Conservation (phyloP, 2,797 vertebrate species). For the Lophotriccus pileatus region DNA sequence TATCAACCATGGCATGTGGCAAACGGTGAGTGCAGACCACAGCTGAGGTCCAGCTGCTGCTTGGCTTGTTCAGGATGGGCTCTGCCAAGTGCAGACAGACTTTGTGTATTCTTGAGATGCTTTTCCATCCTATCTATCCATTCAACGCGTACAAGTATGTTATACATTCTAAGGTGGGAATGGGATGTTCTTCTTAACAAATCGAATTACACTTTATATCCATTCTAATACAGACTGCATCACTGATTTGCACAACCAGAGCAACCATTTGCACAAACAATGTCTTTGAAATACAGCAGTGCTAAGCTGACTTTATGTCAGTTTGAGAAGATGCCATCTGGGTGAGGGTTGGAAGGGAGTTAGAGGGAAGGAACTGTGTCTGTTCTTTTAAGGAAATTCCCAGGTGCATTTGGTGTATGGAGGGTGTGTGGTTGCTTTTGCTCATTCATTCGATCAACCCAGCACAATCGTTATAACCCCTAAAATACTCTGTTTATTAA, state of each 20-base stretch:
- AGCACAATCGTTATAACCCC: not conserved
- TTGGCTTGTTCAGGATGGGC: not conserved
- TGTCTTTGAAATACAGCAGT: not conserved
- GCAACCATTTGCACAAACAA: not conserved
- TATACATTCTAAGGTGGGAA: not conserved
- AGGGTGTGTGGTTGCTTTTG: not conserved
- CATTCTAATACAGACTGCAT: not conserved
- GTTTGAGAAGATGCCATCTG: not conserved
- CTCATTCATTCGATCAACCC: not conserved
- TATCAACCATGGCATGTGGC: slow-evolving; percentile 93
- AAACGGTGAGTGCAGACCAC: slow-evolving; percentile 79
- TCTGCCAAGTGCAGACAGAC: not conserved
- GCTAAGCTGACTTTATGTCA: not conserved
- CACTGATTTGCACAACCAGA: not conserved
- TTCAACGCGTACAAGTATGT: not conserved
- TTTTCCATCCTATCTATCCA: not conserved
- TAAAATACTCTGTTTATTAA: not conserved
- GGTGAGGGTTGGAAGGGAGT: not conserved
- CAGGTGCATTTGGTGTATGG: not conserved
- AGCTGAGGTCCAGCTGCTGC: not conserved
- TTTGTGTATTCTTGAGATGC: not conserved
- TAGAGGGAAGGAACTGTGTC: not conserved
- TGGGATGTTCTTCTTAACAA: not conserved
- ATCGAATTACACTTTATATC: not conserved
- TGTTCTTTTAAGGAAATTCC: not conserved